These are phyloP conservation scores for Colletes collaris DNA, from an alignment of 2,888 invertebrate genomes.

Conservation along the genomic window DNA sequence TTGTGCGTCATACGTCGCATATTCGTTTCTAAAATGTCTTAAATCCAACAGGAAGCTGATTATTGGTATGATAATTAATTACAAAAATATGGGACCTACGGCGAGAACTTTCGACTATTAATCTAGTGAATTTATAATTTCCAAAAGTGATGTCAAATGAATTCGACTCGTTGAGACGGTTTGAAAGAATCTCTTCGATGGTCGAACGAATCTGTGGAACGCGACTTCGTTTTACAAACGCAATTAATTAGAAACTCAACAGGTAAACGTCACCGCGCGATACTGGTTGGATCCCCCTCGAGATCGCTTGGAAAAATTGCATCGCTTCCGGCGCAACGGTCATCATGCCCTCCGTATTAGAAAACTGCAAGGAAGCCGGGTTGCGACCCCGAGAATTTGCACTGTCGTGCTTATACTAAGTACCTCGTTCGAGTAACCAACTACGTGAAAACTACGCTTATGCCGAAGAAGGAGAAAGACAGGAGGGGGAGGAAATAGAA, in stretches of 20 bases:
- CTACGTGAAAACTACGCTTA: conserved; percentile 67
- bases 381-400: conserved; percentile 54
- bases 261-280: conserved; percentile 21
- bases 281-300: conserved; percentile 35
- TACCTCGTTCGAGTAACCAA: conserved; percentile 62
- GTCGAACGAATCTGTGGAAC: no score
- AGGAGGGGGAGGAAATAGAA: conserved; percentile 48
- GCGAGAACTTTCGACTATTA: no score
- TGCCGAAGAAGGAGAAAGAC: conserved; percentile 18
- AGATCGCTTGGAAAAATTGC: conserved; percentile 40
- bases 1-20: no score
- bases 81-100: no score
- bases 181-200: no score
- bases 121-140: no score
- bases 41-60: no score
- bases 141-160: no score
- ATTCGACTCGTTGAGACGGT: no score
- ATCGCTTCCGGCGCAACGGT: conserved; percentile 25
- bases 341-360: conserved; percentile 40
- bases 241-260: conserved; percentile 54
- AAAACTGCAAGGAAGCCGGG: conserved; percentile 24
- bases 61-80: no score
- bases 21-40: no score
- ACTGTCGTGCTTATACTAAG: conserved; percentile 64
- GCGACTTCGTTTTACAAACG: background rate